Evolutionary conservation across 2,888 invertebrate genomes (phyloP), one percentile per base, ranked within the genome.

Genomic region (Thysanoteuthis rhombus): DNA sequence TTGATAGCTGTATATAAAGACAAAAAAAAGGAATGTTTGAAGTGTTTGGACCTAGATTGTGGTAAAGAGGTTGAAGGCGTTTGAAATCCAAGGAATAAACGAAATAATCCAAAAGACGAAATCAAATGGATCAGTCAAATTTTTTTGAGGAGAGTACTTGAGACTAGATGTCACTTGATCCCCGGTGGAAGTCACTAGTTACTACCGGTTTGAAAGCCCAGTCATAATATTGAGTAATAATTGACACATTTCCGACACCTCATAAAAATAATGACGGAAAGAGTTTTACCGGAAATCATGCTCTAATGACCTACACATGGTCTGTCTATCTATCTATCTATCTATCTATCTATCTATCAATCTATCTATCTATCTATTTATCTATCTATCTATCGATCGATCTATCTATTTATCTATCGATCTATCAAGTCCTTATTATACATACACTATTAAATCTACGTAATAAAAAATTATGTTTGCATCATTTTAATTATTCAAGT

Each of bases 311-410:
- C n/a, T n/a, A 12, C n/a, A 40, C 90, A 90, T 39, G 90, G 39
- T 1, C 28, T 91, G 3, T 91, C 28, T 91, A 91, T 91, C 91
- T 91, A 91, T 40, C 40, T 91, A 40, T 40, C 40, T 91, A 28
- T 91, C 28, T 91, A 91, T 91, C 91, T 91, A 91, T 40, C 40
- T 91, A 40, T 91, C 90, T 90, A 90, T 90, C 90, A 39, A 90
- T 90, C 90, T 90, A 90, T 90, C 39, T 25, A 39, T 39, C 39
- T 39, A 39, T 90, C 90, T 90, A 39, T 90, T 22, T 90, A 32
- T 90, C 36, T 90, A n/a, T 90, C 90, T 90, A 38, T 22, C 47
- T 47, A 16, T 47, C 16, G 16, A 16, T 52, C 0, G 22, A 25
- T 52, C 52, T 52, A 5, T 52, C 1, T 22, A 22, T 22, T 0